Evolutionary conservation across 2,888 invertebrate genomes (phyloP).

Genomic region (Willowsia nigromaculata): DNA sequence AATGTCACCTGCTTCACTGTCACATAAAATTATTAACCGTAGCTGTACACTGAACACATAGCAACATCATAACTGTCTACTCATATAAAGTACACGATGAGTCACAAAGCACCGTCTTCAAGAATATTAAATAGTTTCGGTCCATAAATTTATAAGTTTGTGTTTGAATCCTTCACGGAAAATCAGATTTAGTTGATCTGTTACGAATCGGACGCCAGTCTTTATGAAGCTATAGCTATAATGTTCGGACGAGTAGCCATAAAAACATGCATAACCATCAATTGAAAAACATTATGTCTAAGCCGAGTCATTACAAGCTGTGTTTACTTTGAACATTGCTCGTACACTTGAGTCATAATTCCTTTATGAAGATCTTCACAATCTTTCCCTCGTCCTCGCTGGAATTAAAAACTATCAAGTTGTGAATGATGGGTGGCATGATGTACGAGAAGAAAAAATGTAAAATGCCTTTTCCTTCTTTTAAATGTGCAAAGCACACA

Average conservation of each 20-base stretch:
- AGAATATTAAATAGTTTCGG: no score
- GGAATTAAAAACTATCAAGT: constrained; percentile 15
- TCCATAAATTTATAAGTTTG: no score
- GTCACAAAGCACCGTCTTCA: no score
- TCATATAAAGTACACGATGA: no score
- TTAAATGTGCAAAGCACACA: background rate
- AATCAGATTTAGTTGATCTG: no score
- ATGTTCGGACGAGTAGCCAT: no score
- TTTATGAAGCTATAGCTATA: no score
- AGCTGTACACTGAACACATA: background rate
- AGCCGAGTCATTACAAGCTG: background rate
- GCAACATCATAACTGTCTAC: background rate
- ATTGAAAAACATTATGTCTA: background rate
- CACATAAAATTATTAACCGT: background rate
- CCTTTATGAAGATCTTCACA: background rate
- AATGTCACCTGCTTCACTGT: background rate
- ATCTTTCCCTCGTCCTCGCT: background rate
- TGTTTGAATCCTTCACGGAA: no score
- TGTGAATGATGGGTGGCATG: constrained; percentile 11
- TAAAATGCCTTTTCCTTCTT: background rate
- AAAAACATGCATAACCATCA: background rate
- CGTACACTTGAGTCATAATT: background rate
- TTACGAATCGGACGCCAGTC: no score
- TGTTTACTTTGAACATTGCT: background rate
- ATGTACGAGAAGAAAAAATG: background rate